Evolutionary conservation across 2,113 vertebrate genomes (phyloP).

Genomic region (Mustelus asterias): DNA sequence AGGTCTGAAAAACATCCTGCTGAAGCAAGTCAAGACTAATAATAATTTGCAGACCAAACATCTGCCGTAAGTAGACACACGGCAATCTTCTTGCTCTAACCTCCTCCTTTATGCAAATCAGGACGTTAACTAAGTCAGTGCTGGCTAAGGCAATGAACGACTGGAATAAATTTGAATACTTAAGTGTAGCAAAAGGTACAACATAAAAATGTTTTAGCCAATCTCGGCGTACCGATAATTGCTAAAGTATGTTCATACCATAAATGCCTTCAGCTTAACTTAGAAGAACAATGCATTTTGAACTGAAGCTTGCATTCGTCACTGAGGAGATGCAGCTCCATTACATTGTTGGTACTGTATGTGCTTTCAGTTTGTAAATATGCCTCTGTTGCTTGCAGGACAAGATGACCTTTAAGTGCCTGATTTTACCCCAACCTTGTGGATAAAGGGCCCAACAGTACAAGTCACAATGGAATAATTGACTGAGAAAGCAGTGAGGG

Average conservation of each 20-base stretch:
- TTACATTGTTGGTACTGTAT: not conserved
- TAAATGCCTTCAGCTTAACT: not conserved
- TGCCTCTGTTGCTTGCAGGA: not conserved
- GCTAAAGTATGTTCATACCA: not conserved
- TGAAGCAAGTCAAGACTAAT: not conserved
- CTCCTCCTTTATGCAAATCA: not conserved
- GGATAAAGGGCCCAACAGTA: not conserved
- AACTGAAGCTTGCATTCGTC: not conserved
- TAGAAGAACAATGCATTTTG: not conserved
- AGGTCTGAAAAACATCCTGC: not conserved
- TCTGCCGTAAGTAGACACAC: not conserved
- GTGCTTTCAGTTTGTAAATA: not conserved
- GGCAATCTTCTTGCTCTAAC: not conserved
- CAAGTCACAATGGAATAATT: not conserved
- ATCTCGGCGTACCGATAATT: not conserved
- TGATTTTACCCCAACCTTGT: not conserved
- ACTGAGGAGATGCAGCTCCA: not conserved
- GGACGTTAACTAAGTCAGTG: not conserved
- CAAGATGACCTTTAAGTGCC: not conserved
- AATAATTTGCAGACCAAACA: not conserved
- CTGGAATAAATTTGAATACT: not conserved
- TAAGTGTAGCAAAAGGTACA: not conserved
- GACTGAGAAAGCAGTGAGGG: not conserved
- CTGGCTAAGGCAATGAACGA: not conserved
- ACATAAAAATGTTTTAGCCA: not conserved